Evolutionary conservation across 2,888 invertebrate species (phyloP).

Genomic region (Galeopsomyia nigrocyanea): DNA sequence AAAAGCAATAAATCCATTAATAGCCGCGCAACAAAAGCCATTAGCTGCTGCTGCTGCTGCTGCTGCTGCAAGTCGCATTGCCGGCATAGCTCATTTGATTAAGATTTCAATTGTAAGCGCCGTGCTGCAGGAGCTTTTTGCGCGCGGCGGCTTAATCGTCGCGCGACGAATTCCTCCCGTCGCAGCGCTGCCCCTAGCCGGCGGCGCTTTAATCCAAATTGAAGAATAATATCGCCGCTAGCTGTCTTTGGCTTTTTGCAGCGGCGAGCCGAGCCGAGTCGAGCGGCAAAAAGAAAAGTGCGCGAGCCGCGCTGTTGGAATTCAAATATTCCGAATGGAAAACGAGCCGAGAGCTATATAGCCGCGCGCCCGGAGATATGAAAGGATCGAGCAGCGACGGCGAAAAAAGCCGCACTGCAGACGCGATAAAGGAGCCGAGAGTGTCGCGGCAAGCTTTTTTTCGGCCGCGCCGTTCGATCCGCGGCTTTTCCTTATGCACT

Average conservation of each 20-base stretch:
- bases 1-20: conserved; percentile 27
- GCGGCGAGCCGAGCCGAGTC: too few relatives aligned
- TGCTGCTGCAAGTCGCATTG: not conserved
- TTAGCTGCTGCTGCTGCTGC: not conserved
- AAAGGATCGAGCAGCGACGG: conserved; percentile 20
- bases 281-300: not conserved
- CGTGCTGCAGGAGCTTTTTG: not conserved
- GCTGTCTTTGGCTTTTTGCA: conserved; percentile 2
- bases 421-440: conserved; percentile 20
- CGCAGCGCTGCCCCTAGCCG: not conserved
- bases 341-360: conserved; percentile 18
- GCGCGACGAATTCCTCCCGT: conserved; percentile 13
- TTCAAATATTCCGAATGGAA: conserved; percentile 54
- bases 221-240: conserved; percentile 57
- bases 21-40: not conserved
- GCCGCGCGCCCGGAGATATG: conserved; percentile 31
- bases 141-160: conserved; percentile 11
- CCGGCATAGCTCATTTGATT: conserved; percentile 35
- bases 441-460: conserved; percentile 4
- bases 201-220: conserved; percentile 54
- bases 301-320: conserved; percentile 33
- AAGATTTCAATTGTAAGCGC: conserved; percentile 27
- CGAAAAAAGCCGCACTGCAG: conserved; percentile 1
- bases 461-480: conserved; percentile 2
- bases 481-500: conserved; percentile 21